Percentiles rank a stretch among this genome's conserved stretches.
phyloP scores from a whole-genome alignment of 2,888 invertebrate genomes.

The Andrena camellia region DNA sequence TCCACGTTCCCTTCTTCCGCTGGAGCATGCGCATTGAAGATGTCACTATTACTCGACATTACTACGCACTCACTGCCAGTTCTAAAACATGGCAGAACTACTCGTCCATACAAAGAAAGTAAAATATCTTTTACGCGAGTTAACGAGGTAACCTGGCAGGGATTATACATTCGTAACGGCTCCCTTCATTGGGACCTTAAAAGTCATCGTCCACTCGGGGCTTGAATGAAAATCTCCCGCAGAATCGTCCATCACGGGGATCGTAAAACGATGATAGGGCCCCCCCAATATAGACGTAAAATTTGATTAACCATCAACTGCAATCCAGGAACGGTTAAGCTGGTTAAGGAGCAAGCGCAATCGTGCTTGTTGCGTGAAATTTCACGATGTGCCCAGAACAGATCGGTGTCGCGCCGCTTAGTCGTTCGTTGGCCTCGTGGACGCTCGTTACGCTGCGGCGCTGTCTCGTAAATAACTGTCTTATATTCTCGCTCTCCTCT shows the following conservation, averaged over 20 bases:
- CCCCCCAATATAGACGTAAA: conserved; percentile 45
- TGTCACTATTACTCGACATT: too few species aligned
- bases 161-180: background rate
- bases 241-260: background rate
- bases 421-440: conserved; percentile 78
- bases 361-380: conserved; percentile 80
- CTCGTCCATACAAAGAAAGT: background rate
- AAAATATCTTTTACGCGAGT: background rate
- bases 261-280: conserved; percentile 22
- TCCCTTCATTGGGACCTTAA: background rate
- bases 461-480: conserved; percentile 83
- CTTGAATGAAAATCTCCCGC: background rate
- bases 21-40: too few species aligned
- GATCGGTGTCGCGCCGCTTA: conserved; percentile 80
- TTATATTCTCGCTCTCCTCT: conserved; percentile 73
- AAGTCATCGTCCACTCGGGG: background rate
- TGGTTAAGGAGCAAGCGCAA: conserved; percentile 53
- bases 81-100: background rate
- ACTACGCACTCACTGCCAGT: too few species aligned
- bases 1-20: too few species aligned
- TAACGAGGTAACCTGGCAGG: background rate
- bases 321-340: conserved; percentile 26
- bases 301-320: conserved; percentile 48
- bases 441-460: conserved; percentile 80
- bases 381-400: conserved; percentile 78